phyloP scores from a whole-genome alignment of 2,888 invertebrate species.

The Pteria penguin region DNA sequence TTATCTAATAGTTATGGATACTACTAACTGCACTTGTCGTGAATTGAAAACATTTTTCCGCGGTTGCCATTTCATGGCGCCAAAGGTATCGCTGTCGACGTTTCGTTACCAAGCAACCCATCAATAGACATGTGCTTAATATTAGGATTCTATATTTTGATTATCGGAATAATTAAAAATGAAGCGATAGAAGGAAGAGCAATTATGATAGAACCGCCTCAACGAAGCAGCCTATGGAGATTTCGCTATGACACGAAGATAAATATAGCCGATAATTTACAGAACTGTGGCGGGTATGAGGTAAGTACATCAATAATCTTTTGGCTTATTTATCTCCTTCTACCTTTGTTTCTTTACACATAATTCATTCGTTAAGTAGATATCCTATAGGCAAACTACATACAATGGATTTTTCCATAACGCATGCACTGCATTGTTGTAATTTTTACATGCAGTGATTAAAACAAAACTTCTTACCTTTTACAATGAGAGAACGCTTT shows the following conservation, averaged over 20 bases:
- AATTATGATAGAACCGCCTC: slow-evolving; percentile 22
- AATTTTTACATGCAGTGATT: too few relatives aligned
- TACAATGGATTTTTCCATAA: too few relatives aligned
- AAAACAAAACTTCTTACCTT: too few relatives aligned
- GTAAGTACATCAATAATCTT: too few relatives aligned
- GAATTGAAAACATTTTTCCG: background rate
- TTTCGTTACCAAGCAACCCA: background rate
- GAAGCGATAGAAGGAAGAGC: background rate
- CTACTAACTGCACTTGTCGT: background rate
- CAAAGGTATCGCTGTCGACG: background rate
- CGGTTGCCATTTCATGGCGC: background rate
- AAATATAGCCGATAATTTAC: slow-evolving; percentile 6
- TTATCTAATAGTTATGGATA: background rate
- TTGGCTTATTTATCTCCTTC: too few relatives aligned
- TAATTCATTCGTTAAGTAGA: too few relatives aligned
- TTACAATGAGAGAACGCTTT: too few relatives aligned
- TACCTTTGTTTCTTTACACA: too few relatives aligned
- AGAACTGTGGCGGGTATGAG: slow-evolving; percentile 23
- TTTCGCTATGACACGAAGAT: slow-evolving; percentile 1
- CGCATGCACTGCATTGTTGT: too few relatives aligned
- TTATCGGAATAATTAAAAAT: background rate
- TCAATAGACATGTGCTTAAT: background rate
- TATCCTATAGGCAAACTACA: too few relatives aligned
- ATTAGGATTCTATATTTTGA: background rate
- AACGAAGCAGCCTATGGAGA: slow-evolving; percentile 18